phyloP scores from a whole-genome alignment of 2,888 invertebrate species.

The Acrobasis suavella region DNA sequence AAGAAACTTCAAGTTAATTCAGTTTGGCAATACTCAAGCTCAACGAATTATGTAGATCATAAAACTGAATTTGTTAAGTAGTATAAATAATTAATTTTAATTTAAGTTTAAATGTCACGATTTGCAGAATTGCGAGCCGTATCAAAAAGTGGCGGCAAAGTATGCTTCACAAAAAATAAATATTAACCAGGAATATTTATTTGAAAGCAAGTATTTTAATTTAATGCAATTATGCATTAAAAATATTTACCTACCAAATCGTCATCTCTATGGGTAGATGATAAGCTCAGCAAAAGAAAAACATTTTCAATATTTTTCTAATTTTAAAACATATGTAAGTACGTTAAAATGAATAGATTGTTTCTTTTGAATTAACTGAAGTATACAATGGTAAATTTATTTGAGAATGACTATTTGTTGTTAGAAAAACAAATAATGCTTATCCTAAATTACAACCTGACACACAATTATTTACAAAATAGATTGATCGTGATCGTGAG shows the following conservation, averaged over 20 bases:
- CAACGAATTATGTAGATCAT: neutral
- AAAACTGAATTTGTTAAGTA: neutral
- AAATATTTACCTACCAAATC: too few relatives aligned
- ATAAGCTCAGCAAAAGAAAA: too few relatives aligned
- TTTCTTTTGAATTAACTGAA: too few relatives aligned
- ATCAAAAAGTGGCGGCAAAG: neutral
- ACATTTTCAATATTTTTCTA: too few relatives aligned
- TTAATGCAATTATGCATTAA: too few relatives aligned
- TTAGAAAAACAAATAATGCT: neutral
- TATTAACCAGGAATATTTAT: too few relatives aligned
- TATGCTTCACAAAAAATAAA: neutral
- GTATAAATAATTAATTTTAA: constrained; percentile 1
- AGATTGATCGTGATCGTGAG: neutral
- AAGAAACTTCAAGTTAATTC: neutral
- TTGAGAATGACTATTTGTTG: neutral
- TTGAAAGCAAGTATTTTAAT: too few relatives aligned
- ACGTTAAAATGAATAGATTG: too few relatives aligned
- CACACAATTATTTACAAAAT: neutral
- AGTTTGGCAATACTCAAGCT: neutral
- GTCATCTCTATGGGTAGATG: too few relatives aligned
- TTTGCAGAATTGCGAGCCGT: neutral
- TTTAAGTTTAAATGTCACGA: neutral
- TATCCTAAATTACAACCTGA: neutral
- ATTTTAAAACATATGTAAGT: too few relatives aligned
- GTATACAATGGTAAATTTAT: too few relatives aligned